A percentile compares a stretch with the other conserved stretches of the same genome.
phyloP scores from a whole-genome alignment of 2,797 vertebrate genomes.

The Tympanoctomys barrerae region DNA sequence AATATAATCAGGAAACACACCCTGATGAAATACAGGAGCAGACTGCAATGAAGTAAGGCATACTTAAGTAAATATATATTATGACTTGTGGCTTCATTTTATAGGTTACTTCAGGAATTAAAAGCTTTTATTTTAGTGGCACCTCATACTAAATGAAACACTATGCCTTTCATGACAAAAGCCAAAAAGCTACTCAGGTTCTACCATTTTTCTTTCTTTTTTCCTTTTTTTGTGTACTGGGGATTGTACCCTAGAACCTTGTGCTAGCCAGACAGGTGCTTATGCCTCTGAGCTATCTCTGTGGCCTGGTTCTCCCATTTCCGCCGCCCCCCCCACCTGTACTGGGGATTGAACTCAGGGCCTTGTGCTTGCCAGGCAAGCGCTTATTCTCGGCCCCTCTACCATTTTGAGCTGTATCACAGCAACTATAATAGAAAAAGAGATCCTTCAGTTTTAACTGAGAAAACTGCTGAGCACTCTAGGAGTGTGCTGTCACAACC shows the following conservation, averaged over 20 bases:
- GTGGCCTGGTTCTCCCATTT: neutral
- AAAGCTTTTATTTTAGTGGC: slow-evolving; percentile 6
- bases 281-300: no score
- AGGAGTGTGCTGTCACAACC: neutral
- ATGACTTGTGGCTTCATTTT: slow-evolving; percentile 19
- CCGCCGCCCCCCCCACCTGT: rapidly evolving
- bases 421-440: neutral
- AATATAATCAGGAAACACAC: neutral
- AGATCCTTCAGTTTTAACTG: neutral
- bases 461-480: neutral
- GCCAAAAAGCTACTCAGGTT: neutral
- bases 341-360: no score
- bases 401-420: neutral
- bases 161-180: slow-evolving; percentile 13
- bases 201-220: neutral
- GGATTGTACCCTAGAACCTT: no score
- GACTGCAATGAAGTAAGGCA: neutral
- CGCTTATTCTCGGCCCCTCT: no score
- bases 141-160: slow-evolving; percentile 5
- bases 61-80: neutral
- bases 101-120: slow-evolving; percentile 10
- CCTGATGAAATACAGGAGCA: neutral
- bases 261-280: no score
- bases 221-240: no score
- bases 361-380: no score